These are phyloP conservation scores for Amphimedon queenslandica DNA, from an alignment of 37 sponge, comb jelly and placozoan genomes.

Conservation along the genomic window DNA sequence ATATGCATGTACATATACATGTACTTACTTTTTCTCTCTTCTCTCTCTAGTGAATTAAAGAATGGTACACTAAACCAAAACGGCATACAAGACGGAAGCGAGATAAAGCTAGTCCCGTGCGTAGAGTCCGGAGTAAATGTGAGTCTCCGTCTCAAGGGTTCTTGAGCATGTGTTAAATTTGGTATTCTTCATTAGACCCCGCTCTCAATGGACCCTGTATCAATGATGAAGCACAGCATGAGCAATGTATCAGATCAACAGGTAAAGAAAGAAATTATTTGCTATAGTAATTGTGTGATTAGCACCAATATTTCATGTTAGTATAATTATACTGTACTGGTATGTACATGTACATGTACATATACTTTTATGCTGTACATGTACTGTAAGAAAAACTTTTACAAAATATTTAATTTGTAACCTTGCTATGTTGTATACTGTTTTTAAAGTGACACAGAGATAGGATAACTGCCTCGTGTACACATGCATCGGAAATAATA, in stretches of 20 bases:
- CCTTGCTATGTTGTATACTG: too few species aligned
- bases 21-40: background rate
- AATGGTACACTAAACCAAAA: slow-evolving; percentile 41
- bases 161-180: background rate
- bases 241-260: slow-evolving; percentile 59
- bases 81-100: slow-evolving; percentile 40
- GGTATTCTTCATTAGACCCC: slow-evolving; percentile 11
- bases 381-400: too few species aligned
- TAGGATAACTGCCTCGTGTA: too few species aligned
- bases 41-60: slow-evolving; percentile 29
- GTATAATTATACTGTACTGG: background rate
- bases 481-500: too few species aligned
- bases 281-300: background rate
- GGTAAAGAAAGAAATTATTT: slow-evolving; percentile 23
- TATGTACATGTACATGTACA: slow-evolving; percentile 1
- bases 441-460: too few species aligned
- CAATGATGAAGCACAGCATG: slow-evolving; percentile 80
- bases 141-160: slow-evolving; percentile 17
- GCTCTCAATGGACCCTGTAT: slow-evolving; percentile 54
- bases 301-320: background rate
- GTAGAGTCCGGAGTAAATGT: slow-evolving; percentile 64
- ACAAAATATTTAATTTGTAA: too few species aligned
- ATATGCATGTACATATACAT: background rate
- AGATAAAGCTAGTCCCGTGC: slow-evolving; percentile 43
- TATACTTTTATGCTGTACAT: background rate